Base-by-base conservation (phyloP, 2,113 vertebrate genomes). In the Sturnira hondurensis region DNA sequence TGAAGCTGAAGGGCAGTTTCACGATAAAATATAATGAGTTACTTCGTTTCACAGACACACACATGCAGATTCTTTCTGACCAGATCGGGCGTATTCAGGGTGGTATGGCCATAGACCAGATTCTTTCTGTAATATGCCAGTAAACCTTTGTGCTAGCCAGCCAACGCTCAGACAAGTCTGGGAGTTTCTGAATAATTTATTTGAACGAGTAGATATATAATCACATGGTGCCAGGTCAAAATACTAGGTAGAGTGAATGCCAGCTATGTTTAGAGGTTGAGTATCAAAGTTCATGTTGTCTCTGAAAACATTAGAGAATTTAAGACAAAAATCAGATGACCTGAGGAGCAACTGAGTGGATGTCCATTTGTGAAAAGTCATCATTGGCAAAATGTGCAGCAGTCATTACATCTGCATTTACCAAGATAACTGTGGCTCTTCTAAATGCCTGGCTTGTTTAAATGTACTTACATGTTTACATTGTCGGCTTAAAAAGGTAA, bases 161-260 rank as follows among this genome's bases (percentile, higher is more conserved):
- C 71, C 67, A n/a, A 93, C 91, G 81, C 54, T 97, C 91, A 83
- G 31, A 73, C 54, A 93, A 95, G 89, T 97, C 96, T 98, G 93
- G 91, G 97, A 96, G 63, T 97, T 97, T 97, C 71, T 96, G 76
- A 98, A 97, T 98, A 97, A 97, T 98, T 97, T 97, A 97, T 97
- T 95, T 96, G 81, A 98, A 97, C 94, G 94, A 98, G 96, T 95
- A 95, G 97, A 71, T 71, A 89, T 87, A 61, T 87, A 83, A 83
- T 84, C 52, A 54, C 77, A 58, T 71, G 33, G 56, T 71, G 22
- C 28, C 86, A 68, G 95, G 96, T 97, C 96, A 98, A 98, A 97
- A 93, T 95, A 97, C 95, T 86, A 95, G 77, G 82, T 96, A 31
- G 0, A 95, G 38, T 97, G 78, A 98, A 97, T 97, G 94, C 92